Percentiles rank a stretch among this genome's conserved stretches.
phyloP scores from a whole-genome alignment of 2,888 invertebrate species.

The Eupithecia centaureata region DNA sequence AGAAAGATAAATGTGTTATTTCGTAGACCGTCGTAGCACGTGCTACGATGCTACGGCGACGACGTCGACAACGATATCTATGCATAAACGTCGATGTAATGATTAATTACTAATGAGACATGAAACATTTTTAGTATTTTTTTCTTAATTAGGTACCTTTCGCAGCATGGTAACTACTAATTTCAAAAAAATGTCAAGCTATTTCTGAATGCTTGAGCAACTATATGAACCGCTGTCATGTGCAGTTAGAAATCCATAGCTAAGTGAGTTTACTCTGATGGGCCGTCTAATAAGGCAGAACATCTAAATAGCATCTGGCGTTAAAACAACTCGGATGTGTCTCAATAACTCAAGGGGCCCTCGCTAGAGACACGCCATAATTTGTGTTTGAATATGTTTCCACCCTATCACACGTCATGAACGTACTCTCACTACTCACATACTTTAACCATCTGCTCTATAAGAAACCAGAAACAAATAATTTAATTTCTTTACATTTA shows the following conservation, averaged over 20 bases:
- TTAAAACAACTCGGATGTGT: conserved; percentile 60
- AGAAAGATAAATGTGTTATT: not conserved
- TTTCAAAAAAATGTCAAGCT: no score
- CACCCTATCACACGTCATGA: not conserved
- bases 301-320: conserved; percentile 61
- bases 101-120: no score
- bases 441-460: not conserved
- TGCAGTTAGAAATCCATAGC: not conserved
- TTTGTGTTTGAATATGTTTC: conserved; percentile 1
- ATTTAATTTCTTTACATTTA: no score
- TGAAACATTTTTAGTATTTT: no score
- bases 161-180: no score
- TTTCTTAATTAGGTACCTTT: no score
- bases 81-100: no score
- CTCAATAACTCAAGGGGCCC: conserved; percentile 63
- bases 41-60: not conserved
- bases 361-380: conserved; percentile 9
- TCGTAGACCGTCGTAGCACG: not conserved
- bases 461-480: no score
- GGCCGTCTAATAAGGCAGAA: conserved; percentile 29
- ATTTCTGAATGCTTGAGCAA: not conserved
- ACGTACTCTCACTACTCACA: no score
- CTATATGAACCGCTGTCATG: not conserved
- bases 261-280: not conserved
- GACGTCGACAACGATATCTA: not conserved